A percentile compares a stretch with the other conserved stretches of the same genome.
Conservation (phyloP, 2,888 invertebrate species). For the Amphiduros pacificus region DNA sequence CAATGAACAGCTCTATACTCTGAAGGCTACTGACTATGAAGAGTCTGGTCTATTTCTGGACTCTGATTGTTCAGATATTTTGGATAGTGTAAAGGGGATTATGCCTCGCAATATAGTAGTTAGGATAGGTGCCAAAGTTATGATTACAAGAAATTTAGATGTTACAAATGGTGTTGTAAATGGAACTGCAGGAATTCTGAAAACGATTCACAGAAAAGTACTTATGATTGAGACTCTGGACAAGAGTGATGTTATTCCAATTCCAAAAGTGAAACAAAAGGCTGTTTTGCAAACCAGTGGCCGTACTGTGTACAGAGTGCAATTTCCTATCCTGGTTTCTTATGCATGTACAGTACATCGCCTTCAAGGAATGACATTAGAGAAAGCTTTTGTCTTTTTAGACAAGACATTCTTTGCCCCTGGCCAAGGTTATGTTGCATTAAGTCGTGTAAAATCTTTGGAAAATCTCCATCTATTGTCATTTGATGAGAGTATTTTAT, state of each 20-base stretch:
- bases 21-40: neutral
- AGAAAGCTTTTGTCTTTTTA: neutral
- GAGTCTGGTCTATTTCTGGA: neutral
- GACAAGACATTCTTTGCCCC: slow-evolving; percentile 2
- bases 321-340: slow-evolving; percentile 1
- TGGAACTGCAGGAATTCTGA: slow-evolving; percentile 5
- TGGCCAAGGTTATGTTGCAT: too few relatives aligned
- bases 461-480: neutral
- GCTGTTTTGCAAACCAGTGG: neutral
- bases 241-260: too few relatives aligned
- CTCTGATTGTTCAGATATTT: neutral
- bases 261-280: neutral
- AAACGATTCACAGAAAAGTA: neutral
- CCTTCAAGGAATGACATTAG: slow-evolving; percentile 1
- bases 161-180: neutral
- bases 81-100: neutral
- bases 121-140: neutral
- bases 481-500: neutral
- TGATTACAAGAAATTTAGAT: slow-evolving; percentile 2
- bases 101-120: neutral
- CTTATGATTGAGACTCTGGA: neutral
- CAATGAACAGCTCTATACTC: neutral
- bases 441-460: neutral
- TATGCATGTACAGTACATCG: slow-evolving; percentile 4
- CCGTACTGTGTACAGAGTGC: neutral